Evolutionary conservation across 2,888 invertebrate genomes (phyloP), one percentile per base, ranked within the genome.

Genomic region (Sinhomidia bicolor): DNA sequence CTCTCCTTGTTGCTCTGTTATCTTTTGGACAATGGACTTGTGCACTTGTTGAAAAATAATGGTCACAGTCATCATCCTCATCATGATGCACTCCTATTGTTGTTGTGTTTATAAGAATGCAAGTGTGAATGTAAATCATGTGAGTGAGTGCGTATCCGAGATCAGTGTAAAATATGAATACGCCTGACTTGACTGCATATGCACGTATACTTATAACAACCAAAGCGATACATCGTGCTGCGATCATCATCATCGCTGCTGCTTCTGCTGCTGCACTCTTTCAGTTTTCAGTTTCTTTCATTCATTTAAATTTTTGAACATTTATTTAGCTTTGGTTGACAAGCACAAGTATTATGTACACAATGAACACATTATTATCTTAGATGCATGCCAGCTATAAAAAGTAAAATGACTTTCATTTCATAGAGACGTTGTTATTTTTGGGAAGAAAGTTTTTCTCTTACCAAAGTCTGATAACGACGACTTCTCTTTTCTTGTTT

Each of bases 371-470:
- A 60, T 29, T 10, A 10, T 60, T 51, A 47, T 6, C 6, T 14
- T 9, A 12, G 14, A 12, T 12, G 2, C 1, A 9, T 47, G 5
- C 47, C 6, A 12, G 12, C 17, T 51, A n/a, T 51, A 51, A 51
- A 51, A 51, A 83, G 23, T 26, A 20, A 44, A 80, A 20, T 41
- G 29, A 62, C 80, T 80, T 80, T 62, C 60, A 41, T 36, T 62
- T 62, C 62, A 23, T 5, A 23, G 44, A n/a, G n/a, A n/a, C n/a
- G n/a, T n/a, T 74, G 74, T 86, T 86, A 86, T 86, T 86, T 86
- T 86, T 71, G 86, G 86, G 74, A 86, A 86, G 86, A 86, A 86
- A 86, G 86, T 81, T 86, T 79, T 81, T 54, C 0, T 17, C 51
- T 51, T 71, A 57, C 54, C n/a, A n/a, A n/a, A n/a, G 17, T 47